Conservation (phyloP, 2,113 vertebrate species). For the Rattus rattus region DNA sequence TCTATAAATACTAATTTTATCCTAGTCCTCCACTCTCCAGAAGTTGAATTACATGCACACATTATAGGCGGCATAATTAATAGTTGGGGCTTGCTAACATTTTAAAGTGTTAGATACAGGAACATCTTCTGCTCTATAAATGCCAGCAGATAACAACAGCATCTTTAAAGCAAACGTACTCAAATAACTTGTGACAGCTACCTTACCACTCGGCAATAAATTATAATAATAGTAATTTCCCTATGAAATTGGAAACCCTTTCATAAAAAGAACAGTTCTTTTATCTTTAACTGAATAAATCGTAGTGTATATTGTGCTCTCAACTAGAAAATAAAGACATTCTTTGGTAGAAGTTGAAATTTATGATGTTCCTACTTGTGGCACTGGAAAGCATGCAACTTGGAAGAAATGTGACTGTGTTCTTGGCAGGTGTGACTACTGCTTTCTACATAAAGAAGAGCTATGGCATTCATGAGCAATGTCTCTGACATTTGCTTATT, state of each 20-base stretch:
- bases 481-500: neutral
- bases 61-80: conserved; percentile 67
- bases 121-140: conserved; percentile 50
- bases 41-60: conserved; percentile 45
- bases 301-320: conserved; percentile 52
- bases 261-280: conserved; percentile 66
- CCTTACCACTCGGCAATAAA: conserved; percentile 68
- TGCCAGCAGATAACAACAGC: conserved; percentile 48
- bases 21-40: neutral
- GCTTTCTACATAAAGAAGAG: conserved; percentile 27
- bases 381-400: neutral
- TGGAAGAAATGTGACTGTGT: conserved; percentile 36
- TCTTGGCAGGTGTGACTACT: neutral
- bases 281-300: conserved; percentile 74
- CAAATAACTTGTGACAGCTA: conserved; percentile 66
- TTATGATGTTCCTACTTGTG: conserved; percentile 49
- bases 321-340: conserved; percentile 68
- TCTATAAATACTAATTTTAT: conserved; percentile 72
- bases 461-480: conserved; percentile 38
- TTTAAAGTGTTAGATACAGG: conserved; percentile 53
- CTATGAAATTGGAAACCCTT: conserved; percentile 73
- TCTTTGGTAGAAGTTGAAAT: conserved; percentile 62
- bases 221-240: conserved; percentile 74
- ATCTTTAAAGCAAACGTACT: conserved; percentile 68
- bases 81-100: conserved; percentile 35